Evolutionary conservation across 92 coral and sea anemone species (phyloP).

Genomic region (Galaxea fascicularis): DNA sequence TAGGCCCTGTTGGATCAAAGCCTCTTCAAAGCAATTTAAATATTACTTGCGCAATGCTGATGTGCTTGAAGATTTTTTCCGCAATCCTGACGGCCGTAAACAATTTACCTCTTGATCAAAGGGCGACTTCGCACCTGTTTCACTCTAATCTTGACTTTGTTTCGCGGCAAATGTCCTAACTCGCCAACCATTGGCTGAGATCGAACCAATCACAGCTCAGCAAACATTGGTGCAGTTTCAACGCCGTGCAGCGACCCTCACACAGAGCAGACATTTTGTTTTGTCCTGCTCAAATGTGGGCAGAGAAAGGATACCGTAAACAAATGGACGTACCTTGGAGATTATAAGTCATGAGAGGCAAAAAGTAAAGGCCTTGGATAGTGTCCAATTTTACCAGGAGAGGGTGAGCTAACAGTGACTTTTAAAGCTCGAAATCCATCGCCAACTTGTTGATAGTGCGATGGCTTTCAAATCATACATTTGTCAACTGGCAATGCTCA

Average conservation of each 20-base stretch:
- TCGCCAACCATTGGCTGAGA: conserved; percentile 65
- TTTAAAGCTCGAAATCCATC: conserved; percentile 17
- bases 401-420: conserved; percentile 42
- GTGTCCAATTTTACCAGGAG: conserved; percentile 22
- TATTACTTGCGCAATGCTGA: neutral
- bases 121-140: conserved; percentile 35
- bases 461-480: conserved; percentile 31
- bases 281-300: conserved; percentile 51
- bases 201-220: conserved; percentile 64
- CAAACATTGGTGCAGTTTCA: conserved; percentile 79
- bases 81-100: no score
- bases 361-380: conserved; percentile 42
- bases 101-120: no score
- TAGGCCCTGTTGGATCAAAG: neutral
- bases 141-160: conserved; percentile 35
- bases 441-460: conserved; percentile 58
- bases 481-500: conserved; percentile 48
- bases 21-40: neutral
- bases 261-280: conserved; percentile 61
- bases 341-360: conserved; percentile 19
- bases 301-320: conserved; percentile 33
- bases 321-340: conserved; percentile 54
- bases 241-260: conserved; percentile 60
- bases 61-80: neutral
- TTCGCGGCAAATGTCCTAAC: conserved; percentile 57